A percentile compares a stretch with the other conserved stretches of the same genome.
These are phyloP conservation scores for Mobula hypostoma DNA, from an alignment of 2,113 vertebrate genomes.

Conservation along the genomic window DNA sequence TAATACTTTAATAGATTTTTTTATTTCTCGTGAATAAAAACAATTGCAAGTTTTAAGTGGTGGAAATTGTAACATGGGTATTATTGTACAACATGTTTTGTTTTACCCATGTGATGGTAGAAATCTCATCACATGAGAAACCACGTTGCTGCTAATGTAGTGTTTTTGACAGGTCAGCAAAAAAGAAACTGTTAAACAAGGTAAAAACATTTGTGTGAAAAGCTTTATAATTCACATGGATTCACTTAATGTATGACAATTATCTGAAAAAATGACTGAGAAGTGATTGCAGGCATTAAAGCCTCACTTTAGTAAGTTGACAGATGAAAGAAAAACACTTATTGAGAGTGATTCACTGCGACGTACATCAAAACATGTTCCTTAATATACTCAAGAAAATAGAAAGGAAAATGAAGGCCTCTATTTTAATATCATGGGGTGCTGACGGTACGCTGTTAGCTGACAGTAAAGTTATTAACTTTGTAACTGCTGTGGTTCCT, in stretches of 20 bases:
- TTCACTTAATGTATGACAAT: background rate
- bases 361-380: background rate
- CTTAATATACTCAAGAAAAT: background rate
- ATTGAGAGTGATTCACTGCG: background rate
- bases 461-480: background rate
- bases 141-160: background rate
- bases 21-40: background rate
- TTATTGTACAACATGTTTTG: background rate
- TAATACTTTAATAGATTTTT: background rate
- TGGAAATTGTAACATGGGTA: background rate
- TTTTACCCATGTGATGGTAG: background rate
- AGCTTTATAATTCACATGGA: conserved; percentile 3
- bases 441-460: too few relatives aligned
- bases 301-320: background rate
- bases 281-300: background rate
- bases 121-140: background rate
- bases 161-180: conserved; percentile 1
- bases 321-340: conserved; percentile 15
- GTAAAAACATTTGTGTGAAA: background rate
- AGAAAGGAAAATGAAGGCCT: background rate
- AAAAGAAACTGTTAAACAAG: background rate
- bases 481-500: background rate
- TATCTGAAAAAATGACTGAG: background rate
- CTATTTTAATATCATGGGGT: background rate
- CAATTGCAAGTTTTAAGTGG: background rate